phyloP scores from a whole-genome alignment of 2,888 invertebrate species.

The Campoplex nolae region DNA sequence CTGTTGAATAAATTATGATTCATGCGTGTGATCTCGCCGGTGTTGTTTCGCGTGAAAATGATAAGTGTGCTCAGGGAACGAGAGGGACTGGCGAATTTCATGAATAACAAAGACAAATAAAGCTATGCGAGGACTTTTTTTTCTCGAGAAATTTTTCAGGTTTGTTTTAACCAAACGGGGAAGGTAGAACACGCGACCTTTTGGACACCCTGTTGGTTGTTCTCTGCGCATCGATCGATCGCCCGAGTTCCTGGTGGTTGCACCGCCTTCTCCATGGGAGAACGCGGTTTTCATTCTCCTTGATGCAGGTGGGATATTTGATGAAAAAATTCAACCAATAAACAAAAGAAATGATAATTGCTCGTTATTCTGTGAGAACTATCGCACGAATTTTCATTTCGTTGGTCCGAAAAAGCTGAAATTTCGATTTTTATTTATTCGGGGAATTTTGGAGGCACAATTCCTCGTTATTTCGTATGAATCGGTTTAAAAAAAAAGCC shows the following conservation, averaged over 20 bases:
- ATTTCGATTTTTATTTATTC: too few relatives aligned
- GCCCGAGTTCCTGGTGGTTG: background rate
- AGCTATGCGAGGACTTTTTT: background rate
- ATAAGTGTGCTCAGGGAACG: too few relatives aligned
- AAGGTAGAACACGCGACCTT: background rate
- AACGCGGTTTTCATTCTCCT: background rate
- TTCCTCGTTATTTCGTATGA: too few relatives aligned
- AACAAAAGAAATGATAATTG: background rate
- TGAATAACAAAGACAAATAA: too few relatives aligned
- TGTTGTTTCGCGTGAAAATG: too few relatives aligned
- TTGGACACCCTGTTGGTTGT: background rate
- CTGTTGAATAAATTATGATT: background rate
- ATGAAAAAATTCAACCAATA: background rate
- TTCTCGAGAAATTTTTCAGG: background rate
- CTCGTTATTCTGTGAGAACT: background rate
- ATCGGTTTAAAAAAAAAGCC: background rate
- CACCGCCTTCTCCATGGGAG: slow-evolving; percentile 8
- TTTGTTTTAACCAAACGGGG: background rate
- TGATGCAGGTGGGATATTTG: background rate
- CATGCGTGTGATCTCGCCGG: too few relatives aligned
- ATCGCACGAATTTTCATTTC: background rate
- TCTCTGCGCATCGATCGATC: slow-evolving; percentile 16
- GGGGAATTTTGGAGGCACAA: too few relatives aligned
- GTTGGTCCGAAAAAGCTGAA: background rate
- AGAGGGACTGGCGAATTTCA: too few relatives aligned